Evolutionary conservation across 2,113 vertebrate species (phyloP).

Genomic region (Ammodytes marinus): DNA sequence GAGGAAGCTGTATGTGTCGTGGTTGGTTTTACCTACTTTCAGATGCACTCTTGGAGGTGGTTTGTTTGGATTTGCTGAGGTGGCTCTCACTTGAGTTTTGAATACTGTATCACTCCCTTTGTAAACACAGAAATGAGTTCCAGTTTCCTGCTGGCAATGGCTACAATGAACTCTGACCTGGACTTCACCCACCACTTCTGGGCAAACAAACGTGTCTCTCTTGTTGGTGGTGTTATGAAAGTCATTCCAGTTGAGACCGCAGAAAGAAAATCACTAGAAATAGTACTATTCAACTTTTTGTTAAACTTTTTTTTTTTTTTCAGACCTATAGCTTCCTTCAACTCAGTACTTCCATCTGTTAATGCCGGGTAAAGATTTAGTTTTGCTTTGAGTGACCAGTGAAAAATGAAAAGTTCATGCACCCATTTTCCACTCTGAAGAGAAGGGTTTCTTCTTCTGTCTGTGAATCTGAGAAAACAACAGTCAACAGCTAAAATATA

Average conservation of each 20-base stretch:
- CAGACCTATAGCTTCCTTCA: neutral
- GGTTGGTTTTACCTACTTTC: slow-evolving; percentile 47
- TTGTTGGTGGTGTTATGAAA: slow-evolving; percentile 20
- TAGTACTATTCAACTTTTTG: slow-evolving; percentile 32
- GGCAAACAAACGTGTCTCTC: neutral
- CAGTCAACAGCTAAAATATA: neutral
- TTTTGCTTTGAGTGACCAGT: slow-evolving; percentile 50
- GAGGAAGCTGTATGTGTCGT: slow-evolving; percentile 41
- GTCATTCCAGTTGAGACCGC: slow-evolving; percentile 33
- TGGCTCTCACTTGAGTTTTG: slow-evolving; percentile 45
- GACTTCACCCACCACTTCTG: slow-evolving; percentile 8
- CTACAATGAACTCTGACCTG: slow-evolving; percentile 11
- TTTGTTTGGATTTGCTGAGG: slow-evolving; percentile 37
- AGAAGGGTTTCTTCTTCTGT: slow-evolving; percentile 36
- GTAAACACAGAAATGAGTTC: slow-evolving; percentile 37
- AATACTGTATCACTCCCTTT: slow-evolving; percentile 47
- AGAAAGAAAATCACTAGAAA: slow-evolving; percentile 39
- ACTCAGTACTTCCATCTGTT: slow-evolving; percentile 34
- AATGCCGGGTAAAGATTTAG: slow-evolving; percentile 25
- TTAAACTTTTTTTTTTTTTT: slow-evolving; percentile 34
- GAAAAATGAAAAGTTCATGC: slow-evolving; percentile 46
- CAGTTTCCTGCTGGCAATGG: slow-evolving; percentile 49
- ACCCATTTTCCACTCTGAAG: neutral
- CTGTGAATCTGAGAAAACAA: slow-evolving; percentile 38
- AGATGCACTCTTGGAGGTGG: slow-evolving; percentile 1